Evolutionary conservation across 2,797 vertebrate species (phyloP), one percentile per base, ranked within the genome.

Genomic region (Lutra lutra): DNA sequence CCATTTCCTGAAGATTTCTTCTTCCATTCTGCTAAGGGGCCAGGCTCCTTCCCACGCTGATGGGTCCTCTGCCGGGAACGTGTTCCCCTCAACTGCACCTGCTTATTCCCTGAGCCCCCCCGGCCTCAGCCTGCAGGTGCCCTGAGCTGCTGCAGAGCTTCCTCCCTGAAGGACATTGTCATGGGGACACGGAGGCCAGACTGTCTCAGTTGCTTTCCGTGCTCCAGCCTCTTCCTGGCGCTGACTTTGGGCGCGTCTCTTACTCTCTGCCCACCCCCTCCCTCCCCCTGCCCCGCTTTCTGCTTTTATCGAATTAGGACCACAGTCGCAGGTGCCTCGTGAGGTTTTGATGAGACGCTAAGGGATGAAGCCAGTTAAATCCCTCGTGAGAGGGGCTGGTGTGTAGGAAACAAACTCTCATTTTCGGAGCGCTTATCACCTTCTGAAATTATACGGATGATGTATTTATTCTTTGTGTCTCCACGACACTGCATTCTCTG

Each of bases 181-280:
- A 11, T 3, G 0, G 0, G 70, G 40, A 73, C 64, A 2, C 1
- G 10, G 29, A 56, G 25, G 35, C 70, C 32, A 15, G 20, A 18
- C 7, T 5, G 2, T 3, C 32, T 12, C 2, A 6, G 3, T 4
- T 10, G 15, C 14, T n/a, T n/a, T 11, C 48, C 3, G 2, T 0
- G 5, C 32, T 48, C 51, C 29, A 3, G 27, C 29, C 20, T 2
- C 7, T 38, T 56, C n/a, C 77, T 70, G 2, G 17, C 38, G 20
- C 2, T 27, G 66, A 48, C 62, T 25, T 14, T 27, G 29, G 62
- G 25, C 3, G 0, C 23, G 12, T n/a, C 20, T 18, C 58, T 29
- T 15, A 25, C 15, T 40, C 35, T 15, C 15, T 35, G 9, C 10
- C 10, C 23, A 14, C 20, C 23, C 0, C 64, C 3, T 12, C 7